Percentiles rank a stretch among this genome's conserved stretches.
Conservation (phyloP, 2,113 vertebrate genomes). For the Xyliphius kryptos region DNA sequence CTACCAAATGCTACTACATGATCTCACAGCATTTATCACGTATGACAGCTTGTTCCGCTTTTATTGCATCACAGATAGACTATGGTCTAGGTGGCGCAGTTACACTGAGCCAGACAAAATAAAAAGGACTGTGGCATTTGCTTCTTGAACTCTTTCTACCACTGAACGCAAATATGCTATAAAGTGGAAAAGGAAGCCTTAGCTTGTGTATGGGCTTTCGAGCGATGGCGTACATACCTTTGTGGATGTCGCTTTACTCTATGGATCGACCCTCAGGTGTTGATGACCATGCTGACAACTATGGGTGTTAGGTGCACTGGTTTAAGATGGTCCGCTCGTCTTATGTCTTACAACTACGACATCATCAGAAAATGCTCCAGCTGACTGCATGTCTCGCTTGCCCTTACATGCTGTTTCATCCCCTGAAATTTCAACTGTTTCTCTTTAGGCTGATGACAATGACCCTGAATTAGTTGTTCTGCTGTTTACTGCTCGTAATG, state of each 20-base stretch:
- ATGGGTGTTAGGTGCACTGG: not conserved
- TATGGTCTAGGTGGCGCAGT: not conserved
- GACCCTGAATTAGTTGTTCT: not conserved
- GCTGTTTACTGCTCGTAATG: not conserved
- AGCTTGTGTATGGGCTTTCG: not conserved
- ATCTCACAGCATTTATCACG: conserved; percentile 28
- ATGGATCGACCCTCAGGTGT: not conserved
- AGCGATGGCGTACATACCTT: not conserved
- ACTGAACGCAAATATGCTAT: too few relatives aligned
- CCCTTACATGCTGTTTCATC: not conserved
- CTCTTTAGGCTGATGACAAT: not conserved
- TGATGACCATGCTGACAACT: not conserved
- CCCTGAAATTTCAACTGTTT: too few relatives aligned
- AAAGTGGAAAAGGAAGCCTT: too few relatives aligned
- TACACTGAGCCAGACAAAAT: not conserved
- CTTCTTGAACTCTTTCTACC: too few relatives aligned
- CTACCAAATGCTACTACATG: conserved; percentile 20
- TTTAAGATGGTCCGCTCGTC: not conserved
- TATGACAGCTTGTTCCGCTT: not conserved
- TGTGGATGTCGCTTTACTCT: not conserved
- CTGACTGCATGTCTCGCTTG: not conserved
- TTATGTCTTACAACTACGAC: not conserved
- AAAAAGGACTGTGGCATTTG: too few relatives aligned
- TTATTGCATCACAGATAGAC: not conserved
- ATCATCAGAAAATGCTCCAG: not conserved